Conservation (phyloP, 2,797 vertebrate genomes). For the Myripristis murdjan region DNA sequence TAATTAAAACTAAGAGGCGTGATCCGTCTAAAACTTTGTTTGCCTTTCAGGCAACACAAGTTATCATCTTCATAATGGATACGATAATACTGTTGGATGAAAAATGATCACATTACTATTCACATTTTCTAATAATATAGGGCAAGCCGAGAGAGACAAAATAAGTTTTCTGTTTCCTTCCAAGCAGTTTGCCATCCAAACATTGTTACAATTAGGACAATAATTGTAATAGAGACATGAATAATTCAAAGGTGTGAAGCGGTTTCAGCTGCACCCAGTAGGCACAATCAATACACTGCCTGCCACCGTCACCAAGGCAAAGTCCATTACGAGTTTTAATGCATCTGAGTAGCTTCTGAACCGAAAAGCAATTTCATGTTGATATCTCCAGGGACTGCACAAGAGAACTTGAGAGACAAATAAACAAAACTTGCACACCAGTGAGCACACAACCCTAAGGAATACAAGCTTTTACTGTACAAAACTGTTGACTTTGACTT, state of each 20-base stretch:
- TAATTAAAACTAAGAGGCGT: slow-evolving; percentile 86
- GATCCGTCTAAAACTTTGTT: slow-evolving; percentile 84
- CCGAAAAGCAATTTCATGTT: slow-evolving; percentile 86
- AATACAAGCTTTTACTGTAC: slow-evolving; percentile 66
- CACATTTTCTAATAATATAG: slow-evolving; percentile 58
- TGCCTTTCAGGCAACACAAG: slow-evolving; percentile 83
- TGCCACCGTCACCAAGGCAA: slow-evolving; percentile 76
- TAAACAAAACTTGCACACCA: slow-evolving; percentile 72
- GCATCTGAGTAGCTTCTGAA: slow-evolving; percentile 80
- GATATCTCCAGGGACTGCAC: slow-evolving; percentile 77
- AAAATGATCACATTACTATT: slow-evolving; percentile 77
- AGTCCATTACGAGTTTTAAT: slow-evolving; percentile 85
- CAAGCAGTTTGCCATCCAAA: slow-evolving; percentile 71
- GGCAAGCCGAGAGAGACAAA: slow-evolving; percentile 45
- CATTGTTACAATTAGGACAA: slow-evolving; percentile 83
- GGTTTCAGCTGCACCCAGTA: slow-evolving; percentile 75
- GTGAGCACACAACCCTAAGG: slow-evolving; percentile 51
- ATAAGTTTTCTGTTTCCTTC: slow-evolving; percentile 46
- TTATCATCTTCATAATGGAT: slow-evolving; percentile 81
- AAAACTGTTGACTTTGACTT: slow-evolving; percentile 62
- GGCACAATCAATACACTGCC: slow-evolving; percentile 81
- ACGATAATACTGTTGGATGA: slow-evolving; percentile 71
- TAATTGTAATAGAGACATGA: slow-evolving; percentile 80
- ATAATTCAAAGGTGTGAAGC: slow-evolving; percentile 80
- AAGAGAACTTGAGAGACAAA: slow-evolving; percentile 75